Evolutionary conservation across 1,140 invertebrate species (phyloP).

Genomic region (Lepidurus packardi): DNA sequence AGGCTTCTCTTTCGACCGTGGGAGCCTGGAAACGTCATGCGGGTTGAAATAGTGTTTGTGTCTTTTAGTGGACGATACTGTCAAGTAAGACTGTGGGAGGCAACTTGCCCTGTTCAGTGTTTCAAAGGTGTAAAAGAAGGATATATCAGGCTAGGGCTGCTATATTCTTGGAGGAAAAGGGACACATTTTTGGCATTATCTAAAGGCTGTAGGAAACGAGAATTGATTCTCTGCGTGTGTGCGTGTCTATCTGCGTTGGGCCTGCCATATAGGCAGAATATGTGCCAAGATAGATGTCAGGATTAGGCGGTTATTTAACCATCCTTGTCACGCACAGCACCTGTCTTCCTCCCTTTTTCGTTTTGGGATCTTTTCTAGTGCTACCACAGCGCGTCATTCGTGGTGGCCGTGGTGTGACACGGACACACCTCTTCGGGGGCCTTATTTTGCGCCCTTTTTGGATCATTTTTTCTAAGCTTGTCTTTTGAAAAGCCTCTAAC

Average conservation of each 20-base stretch:
- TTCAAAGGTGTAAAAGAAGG: neutral
- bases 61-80: too few relatives aligned
- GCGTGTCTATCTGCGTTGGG: neutral
- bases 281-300: slow-evolving; percentile 18
- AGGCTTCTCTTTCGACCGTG: too few relatives aligned
- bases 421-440: neutral
- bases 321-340: slow-evolving; percentile 8
- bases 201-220: neutral
- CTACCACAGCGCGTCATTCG: neutral
- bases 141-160: neutral
- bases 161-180: neutral
- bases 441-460: neutral
- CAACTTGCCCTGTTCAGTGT: neutral
- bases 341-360: neutral
- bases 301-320: slow-evolving; percentile 12
- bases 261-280: neutral
- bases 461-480: neutral
- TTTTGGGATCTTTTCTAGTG: neutral
- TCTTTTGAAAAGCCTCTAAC: neutral
- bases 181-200: neutral
- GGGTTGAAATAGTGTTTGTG: too few relatives aligned
- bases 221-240: neutral
- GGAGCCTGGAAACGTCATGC: too few relatives aligned
- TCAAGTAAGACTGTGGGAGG: too few relatives aligned
- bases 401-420: slow-evolving; percentile 7